Percentiles rank a stretch among this genome's conserved stretches.
phyloP scores from a whole-genome alignment of 2,113 vertebrate genomes.

The Poeciliopsis occidentalis region DNA sequence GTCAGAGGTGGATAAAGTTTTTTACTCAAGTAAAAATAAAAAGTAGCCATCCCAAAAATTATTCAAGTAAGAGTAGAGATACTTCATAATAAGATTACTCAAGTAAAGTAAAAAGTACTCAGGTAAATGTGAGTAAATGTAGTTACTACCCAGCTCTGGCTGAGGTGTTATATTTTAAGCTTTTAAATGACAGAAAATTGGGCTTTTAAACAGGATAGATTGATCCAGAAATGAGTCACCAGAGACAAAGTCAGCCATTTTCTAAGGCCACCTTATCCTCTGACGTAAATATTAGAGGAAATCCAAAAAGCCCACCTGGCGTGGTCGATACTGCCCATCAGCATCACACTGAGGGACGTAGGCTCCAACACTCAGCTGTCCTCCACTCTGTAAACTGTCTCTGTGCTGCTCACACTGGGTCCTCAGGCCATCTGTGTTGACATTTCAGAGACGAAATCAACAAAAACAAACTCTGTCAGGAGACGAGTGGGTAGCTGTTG shows the following conservation, averaged over 20 bases:
- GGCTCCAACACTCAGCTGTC: conserved; percentile 31
- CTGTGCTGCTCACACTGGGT: conserved; percentile 81
- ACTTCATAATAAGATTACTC: too few species aligned
- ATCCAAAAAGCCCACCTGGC: conserved; percentile 56
- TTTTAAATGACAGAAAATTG: neutral
- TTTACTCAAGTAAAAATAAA: too few species aligned
- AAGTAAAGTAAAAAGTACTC: too few species aligned
- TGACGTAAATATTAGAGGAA: neutral
- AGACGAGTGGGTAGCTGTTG: neutral
- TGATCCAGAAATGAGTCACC: neutral
- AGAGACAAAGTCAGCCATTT: neutral
- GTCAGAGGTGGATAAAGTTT: too few species aligned
- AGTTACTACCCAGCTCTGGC: too few species aligned
- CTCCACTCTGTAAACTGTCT: conserved; percentile 62
- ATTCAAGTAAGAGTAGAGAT: too few species aligned
- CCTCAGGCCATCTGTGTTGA: conserved; percentile 63
- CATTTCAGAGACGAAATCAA: neutral
- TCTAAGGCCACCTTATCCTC: neutral
- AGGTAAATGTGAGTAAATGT: too few species aligned
- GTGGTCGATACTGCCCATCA: conserved; percentile 79
- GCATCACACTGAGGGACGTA: conserved; percentile 85
- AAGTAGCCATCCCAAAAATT: too few species aligned
- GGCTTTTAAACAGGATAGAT: neutral
- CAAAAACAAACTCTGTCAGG: neutral
- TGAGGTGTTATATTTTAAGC: too few species aligned